Conservation (phyloP, 2,797 vertebrate species). For the Enteromius mattozi region DNA sequence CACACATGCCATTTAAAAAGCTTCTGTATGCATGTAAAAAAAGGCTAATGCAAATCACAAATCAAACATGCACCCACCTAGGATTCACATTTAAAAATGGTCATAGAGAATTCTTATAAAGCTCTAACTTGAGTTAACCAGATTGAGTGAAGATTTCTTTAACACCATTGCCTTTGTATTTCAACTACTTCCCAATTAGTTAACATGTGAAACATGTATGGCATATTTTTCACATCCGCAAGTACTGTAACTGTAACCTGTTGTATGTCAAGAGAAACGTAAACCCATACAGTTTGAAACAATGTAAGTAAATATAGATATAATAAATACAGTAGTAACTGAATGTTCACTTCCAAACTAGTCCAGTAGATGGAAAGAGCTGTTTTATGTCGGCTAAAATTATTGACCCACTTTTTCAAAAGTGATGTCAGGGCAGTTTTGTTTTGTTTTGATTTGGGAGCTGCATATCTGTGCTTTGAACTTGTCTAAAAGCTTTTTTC, state of each 20-base stretch:
- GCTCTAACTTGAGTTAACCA: background rate
- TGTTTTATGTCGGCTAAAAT: conserved; percentile 46
- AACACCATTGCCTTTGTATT: background rate
- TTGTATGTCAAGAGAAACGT: background rate
- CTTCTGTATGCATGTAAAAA: background rate
- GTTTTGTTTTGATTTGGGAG: background rate
- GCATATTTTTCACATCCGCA: background rate
- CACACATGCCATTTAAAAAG: background rate
- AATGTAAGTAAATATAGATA: background rate
- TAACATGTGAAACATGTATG: background rate
- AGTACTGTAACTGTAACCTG: background rate
- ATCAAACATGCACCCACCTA: background rate
- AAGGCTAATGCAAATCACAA: background rate
- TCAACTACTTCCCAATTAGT: background rate
- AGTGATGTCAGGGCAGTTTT: conserved; percentile 19
- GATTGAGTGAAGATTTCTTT: background rate
- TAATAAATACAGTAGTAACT: conserved; percentile 1
- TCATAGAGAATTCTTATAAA: background rate
- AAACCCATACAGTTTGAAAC: background rate
- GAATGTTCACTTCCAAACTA: conserved; percentile 23
- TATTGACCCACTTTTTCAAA: conserved; percentile 46
- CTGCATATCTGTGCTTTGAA: background rate
- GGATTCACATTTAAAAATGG: background rate
- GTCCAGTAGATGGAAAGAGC: conserved; percentile 29
- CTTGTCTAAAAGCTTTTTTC: background rate